Evolutionary conservation across 2,113 vertebrate species (phyloP).

Genomic region (Phodopus roborovskii): DNA sequence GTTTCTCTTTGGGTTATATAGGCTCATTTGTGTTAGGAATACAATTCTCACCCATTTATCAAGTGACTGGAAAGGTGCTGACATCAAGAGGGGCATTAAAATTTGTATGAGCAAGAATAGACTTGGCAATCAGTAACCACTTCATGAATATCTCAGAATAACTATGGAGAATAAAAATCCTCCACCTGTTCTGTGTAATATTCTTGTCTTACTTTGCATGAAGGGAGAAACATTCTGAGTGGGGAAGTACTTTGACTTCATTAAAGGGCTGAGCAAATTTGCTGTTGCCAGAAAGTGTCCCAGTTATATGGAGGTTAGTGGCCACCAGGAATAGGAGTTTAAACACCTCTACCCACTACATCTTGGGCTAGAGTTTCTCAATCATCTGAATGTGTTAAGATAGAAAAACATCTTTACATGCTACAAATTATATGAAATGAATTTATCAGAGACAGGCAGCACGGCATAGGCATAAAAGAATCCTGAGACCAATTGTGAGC

Average conservation of each 20-base stretch:
- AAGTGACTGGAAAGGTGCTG: not conserved
- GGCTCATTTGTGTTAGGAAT: not conserved
- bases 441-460: not conserved
- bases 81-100: not conserved
- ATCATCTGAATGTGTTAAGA: not conserved
- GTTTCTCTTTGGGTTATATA: not conserved
- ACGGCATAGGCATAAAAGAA: not conserved
- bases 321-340: not conserved
- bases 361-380: not conserved
- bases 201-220: not conserved
- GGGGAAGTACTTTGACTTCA: not conserved
- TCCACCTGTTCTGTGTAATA: not conserved
- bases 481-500: not conserved
- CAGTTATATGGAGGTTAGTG: not conserved
- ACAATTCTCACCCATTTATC: not conserved
- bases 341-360: not conserved
- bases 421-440: not conserved
- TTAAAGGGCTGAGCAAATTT: not conserved
- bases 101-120: not conserved
- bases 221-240: not conserved
- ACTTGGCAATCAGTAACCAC: not conserved
- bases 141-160: not conserved
- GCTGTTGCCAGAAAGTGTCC: not conserved
- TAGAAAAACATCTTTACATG: not conserved
- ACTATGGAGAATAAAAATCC: not conserved